Base-by-base conservation (phyloP, 2,113 vertebrate genomes). In the Rattus rattus region DNA sequence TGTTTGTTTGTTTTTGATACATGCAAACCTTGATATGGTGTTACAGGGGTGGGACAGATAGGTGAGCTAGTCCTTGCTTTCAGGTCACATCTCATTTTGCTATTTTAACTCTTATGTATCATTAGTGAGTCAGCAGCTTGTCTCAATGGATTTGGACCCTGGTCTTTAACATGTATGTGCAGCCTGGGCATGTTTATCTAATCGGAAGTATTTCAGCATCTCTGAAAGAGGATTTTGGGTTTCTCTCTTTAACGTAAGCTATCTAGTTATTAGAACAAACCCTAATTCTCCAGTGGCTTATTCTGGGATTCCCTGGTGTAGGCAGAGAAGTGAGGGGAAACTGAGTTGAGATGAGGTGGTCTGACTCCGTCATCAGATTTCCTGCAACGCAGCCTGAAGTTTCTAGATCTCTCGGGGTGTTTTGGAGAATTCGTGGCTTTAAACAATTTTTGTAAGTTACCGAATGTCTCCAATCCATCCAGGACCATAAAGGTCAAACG, bases 271-370 rank as follows among this genome's bases (percentile, higher is more conserved):
- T 94, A 90, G 17, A 76, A 47, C 30, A 96, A 72, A 86, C 20
- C 24, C 24, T 84, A n/a, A 59, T 92, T 98, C 97, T 76, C 92
- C 24, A 75, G 63, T 84, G 14, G 36, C 56, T 92, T 86, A 56
- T 20, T 11, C 70, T 96, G 97, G 49, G 56, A 84, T n/a, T n/a
- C 2, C 43, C 70, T 92, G 63, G 1, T 19, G 43, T 75, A 84
- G 47, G 85, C 11, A 86, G 49, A 94, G 24, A 90, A 69, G 11
- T 70, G 43, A 70, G 20, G 90, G 24, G 59, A 75, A 90, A 39
- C 79, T 88, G 69, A 43, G 16, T 79, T 76, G 59, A 91, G 36
- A 72, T 56, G 13, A 33, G 59, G 24, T 63, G 52, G 5, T 56
- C 39, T 93, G 88, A 7, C 59, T 75, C 63, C 6, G 65, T 95